These are phyloP conservation scores for Colletes gigas DNA, from an alignment of 1,140 invertebrate genomes.

Conservation along the genomic window DNA sequence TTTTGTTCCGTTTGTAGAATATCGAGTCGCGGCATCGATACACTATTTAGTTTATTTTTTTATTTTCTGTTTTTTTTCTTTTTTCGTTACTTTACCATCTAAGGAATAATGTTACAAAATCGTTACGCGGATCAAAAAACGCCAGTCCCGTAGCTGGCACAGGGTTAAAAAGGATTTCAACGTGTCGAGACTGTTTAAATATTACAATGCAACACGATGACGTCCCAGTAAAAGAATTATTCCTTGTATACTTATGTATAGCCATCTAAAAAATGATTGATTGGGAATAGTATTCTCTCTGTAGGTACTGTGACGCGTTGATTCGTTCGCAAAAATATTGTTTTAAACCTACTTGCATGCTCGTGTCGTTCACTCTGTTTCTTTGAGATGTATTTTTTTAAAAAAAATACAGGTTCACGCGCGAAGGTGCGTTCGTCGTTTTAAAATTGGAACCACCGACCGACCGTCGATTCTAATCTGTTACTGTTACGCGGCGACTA, in stretches of 20 bases:
- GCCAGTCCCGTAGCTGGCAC: background rate
- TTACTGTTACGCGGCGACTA: background rate
- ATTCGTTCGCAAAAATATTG: constrained; percentile 61
- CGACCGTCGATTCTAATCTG: background rate
- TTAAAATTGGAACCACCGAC: background rate
- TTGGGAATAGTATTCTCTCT: constrained; percentile 39
- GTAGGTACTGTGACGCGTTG: constrained; percentile 45
- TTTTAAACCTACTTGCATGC: constrained; percentile 45
- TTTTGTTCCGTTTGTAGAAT: constrained; percentile 10
- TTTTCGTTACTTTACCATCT: constrained; percentile 16
- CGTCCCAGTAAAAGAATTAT: constrained; percentile 49
- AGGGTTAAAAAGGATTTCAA: constrained; percentile 51
- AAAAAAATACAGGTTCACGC: background rate
- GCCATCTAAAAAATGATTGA: constrained; percentile 58
- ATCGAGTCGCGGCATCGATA: constrained; percentile 39
- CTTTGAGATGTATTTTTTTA: no score
- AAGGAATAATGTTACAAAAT: constrained; percentile 49
- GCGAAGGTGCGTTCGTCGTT: background rate
- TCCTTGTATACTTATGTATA: constrained; percentile 44
- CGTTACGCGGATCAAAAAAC: constrained; percentile 47
- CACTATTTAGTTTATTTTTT: background rate
- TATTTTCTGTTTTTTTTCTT: no score
- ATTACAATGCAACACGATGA: constrained; percentile 21
- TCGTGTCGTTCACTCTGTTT: no score
- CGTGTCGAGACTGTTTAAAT: constrained; percentile 19